phyloP scores from a whole-genome alignment of 2,888 invertebrate species.

The Pammene aurita region DNA sequence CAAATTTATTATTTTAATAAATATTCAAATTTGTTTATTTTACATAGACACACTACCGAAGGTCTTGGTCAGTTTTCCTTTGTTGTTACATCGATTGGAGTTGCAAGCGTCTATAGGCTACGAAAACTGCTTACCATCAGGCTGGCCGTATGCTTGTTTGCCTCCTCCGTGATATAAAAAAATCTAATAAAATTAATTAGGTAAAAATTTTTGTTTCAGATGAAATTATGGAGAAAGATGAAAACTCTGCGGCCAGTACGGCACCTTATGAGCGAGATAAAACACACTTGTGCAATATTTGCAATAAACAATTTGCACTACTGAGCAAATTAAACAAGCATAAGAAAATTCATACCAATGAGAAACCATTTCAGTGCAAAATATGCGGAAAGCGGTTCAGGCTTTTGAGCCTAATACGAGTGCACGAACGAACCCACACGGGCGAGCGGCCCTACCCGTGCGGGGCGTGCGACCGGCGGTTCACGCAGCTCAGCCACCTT shows the following conservation, averaged over 20 bases:
- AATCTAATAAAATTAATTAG: too few species aligned
- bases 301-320: background rate
- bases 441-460: background rate
- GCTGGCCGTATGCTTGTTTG: too few species aligned
- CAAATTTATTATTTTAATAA: too few species aligned
- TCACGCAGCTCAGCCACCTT: background rate
- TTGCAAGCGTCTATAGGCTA: too few species aligned
- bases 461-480: background rate
- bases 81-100: too few species aligned
- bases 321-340: background rate
- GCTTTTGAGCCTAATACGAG: background rate
- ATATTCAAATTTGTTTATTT: too few species aligned
- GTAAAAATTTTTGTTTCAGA: background rate
- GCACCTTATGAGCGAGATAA: background rate
- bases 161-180: too few species aligned
- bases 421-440: background rate
- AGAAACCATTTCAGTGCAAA: background rate
- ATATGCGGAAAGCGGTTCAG: conserved; percentile 1
- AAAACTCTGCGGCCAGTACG: background rate
- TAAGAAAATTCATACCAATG: background rate
- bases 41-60: too few species aligned
- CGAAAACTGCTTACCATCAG: background rate
- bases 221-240: background rate
- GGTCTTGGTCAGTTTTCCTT: too few species aligned
- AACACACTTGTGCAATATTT: background rate